phyloP scores from a whole-genome alignment of 2,888 invertebrate genomes.

The Drosophila prostipennis region DNA sequence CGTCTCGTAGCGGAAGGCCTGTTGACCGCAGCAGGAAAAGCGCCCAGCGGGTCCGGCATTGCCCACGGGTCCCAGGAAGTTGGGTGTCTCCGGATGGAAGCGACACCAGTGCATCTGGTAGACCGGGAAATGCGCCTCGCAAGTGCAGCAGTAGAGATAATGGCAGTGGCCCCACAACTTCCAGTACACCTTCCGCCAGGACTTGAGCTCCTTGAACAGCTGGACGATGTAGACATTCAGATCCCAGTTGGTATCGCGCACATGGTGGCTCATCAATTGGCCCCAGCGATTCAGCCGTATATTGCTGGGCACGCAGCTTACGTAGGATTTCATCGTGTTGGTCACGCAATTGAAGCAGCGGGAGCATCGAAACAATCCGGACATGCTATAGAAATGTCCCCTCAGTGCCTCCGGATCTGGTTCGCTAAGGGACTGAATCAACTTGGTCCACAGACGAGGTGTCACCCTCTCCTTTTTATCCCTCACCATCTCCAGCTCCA shows the following conservation, averaged over 20 bases:
- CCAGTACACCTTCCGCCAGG: slow-evolving; percentile 97
- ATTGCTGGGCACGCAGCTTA: slow-evolving; percentile 89
- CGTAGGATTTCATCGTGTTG: slow-evolving; percentile 88
- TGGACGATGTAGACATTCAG: slow-evolving; percentile 91
- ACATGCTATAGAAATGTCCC: slow-evolving; percentile 92
- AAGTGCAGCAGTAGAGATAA: slow-evolving; percentile 91
- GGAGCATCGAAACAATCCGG: slow-evolving; percentile 90
- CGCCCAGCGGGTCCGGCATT: slow-evolving; percentile 89
- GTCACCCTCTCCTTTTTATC: slow-evolving; percentile 96
- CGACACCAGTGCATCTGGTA: slow-evolving; percentile 93
- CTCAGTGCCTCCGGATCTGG: slow-evolving; percentile 90
- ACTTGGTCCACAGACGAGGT: slow-evolving; percentile 92
- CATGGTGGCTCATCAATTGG: slow-evolving; percentile 89
- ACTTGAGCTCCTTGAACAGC: slow-evolving; percentile 91
- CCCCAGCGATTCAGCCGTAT: slow-evolving; percentile 91
- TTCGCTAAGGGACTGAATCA: slow-evolving; percentile 91
- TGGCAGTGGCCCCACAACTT: slow-evolving; percentile 96
- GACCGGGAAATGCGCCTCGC: slow-evolving; percentile 91
- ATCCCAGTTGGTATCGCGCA: slow-evolving; percentile 91
- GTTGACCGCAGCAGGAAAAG: slow-evolving; percentile 95
- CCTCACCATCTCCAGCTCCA: slow-evolving; percentile 92
- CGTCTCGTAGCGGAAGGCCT: slow-evolving; percentile 87
- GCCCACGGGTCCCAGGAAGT: slow-evolving; percentile 89
- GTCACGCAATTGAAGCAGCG: slow-evolving; percentile 90
- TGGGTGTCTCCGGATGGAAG: slow-evolving; percentile 91